These are phyloP conservation scores for Micoletzkya japonica DNA, from an alignment of 2,888 invertebrate genomes.

Conservation along the genomic window DNA sequence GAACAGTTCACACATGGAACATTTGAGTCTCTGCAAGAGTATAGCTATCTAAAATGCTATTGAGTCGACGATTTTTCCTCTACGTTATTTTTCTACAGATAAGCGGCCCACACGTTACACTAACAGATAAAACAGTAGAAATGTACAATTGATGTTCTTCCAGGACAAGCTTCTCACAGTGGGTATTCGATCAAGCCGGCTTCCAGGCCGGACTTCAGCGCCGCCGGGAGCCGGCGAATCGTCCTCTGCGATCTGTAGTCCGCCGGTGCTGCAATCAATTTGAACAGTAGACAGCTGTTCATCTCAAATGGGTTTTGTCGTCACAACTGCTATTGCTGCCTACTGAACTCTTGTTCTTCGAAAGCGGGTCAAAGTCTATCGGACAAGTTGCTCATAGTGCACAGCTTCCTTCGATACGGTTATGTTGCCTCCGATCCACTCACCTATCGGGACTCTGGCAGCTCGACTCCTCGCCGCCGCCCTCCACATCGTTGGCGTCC, in stretches of 20 bases:
- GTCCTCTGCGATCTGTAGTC: slow-evolving; percentile 5
- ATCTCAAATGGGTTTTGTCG: neutral
- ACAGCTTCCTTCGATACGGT: too few relatives aligned
- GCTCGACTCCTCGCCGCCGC: slow-evolving; percentile 25
- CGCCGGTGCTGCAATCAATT: slow-evolving; percentile 15
- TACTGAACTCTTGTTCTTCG: neutral
- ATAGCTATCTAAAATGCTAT: neutral
- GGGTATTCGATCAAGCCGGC: neutral
- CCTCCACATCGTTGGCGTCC: slow-evolving; percentile 18
- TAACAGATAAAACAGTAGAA: neutral
- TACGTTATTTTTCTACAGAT: too few relatives aligned
- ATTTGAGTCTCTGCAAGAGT: slow-evolving; percentile 4
- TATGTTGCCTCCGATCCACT: neutral
- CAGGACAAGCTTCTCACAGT: neutral
- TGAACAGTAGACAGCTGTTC: neutral
- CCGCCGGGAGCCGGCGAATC: neutral
- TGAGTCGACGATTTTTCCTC: too few relatives aligned
- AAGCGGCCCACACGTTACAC: too few relatives aligned
- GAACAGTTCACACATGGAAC: slow-evolving; percentile 15
- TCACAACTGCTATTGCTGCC: too few relatives aligned
- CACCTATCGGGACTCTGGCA: slow-evolving; percentile 16
- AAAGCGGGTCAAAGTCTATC: neutral
- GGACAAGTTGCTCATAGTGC: too few relatives aligned
- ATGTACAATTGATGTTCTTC: neutral
- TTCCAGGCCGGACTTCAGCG: slow-evolving; percentile 14